Percentiles rank a stretch among this genome's conserved stretches.
Evolutionary conservation across 2,888 invertebrate genomes (phyloP).

Genomic region (Theretra japonica): DNA sequence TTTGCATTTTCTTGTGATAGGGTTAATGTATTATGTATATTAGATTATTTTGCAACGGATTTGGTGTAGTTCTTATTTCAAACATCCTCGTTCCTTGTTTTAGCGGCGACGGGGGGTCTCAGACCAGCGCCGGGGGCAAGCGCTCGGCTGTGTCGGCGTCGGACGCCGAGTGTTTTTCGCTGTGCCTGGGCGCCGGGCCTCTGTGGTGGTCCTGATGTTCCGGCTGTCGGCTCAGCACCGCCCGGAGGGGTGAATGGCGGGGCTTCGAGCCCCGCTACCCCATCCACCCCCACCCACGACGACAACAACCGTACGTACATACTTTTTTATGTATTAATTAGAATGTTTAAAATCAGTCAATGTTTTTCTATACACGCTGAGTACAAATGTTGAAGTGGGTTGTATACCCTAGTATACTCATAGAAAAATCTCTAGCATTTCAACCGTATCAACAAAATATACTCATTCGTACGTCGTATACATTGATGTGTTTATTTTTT

Average conservation of each 20-base stretch:
- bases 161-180: slow-evolving; percentile 90
- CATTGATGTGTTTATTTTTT: no score
- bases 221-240: slow-evolving; percentile 91
- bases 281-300: slow-evolving; percentile 79
- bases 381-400: no score
- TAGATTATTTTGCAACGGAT: neutral
- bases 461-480: no score
- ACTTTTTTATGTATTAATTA: neutral
- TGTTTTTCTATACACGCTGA: no score
- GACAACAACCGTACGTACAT: slow-evolving; percentile 80
- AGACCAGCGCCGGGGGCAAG: slow-evolving; percentile 83
- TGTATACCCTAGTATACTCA: no score
- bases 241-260: slow-evolving; percentile 83
- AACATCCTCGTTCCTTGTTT: slow-evolving; percentile 38
- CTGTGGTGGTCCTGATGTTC: slow-evolving; percentile 99
- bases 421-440: no score
- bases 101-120: slow-evolving; percentile 76
- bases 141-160: slow-evolving; percentile 88
- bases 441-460: no score
- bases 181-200: slow-evolving; percentile 99
- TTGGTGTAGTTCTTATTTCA: neutral
- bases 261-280: slow-evolving; percentile 81
- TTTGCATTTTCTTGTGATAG: no score
- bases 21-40: no score
- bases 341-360: no score